phyloP scores from a whole-genome alignment of 2,113 vertebrate species.

The Lasiurus borealis region DNA sequence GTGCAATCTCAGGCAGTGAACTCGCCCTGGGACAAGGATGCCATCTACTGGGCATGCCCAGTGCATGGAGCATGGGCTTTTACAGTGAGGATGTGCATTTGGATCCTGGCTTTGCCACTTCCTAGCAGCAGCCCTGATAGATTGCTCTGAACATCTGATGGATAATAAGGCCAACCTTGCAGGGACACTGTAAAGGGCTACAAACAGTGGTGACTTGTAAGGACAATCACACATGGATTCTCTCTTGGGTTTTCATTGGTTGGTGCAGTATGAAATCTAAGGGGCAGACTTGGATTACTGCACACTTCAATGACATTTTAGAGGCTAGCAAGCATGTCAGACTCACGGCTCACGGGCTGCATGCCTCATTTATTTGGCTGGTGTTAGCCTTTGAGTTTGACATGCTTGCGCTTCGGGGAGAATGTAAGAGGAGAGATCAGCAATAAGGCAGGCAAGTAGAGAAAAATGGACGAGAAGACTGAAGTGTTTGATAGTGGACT shows the following conservation, averaged over 20 bases:
- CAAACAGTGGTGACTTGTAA: neutral
- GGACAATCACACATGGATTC: neutral
- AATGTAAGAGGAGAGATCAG: neutral
- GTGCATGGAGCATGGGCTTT: neutral
- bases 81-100: neutral
- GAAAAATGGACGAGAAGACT: too few species aligned
- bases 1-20: neutral
- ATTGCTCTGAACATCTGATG: neutral
- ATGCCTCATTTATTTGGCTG: too few species aligned
- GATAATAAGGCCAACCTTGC: neutral
- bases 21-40: neutral
- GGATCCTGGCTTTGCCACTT: neutral
- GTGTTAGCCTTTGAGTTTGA: too few species aligned
- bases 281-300: neutral
- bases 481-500: neutral
- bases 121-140: neutral
- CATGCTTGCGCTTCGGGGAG: neutral
- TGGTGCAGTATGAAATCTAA: neutral
- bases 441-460: neutral
- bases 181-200: neutral
- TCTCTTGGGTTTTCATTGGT: neutral
- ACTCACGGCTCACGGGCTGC: accelerated
- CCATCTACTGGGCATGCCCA: neutral
- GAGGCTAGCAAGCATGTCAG: neutral
- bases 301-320: neutral